phyloP scores from a whole-genome alignment of 2,113 vertebrate genomes.

The Gyps fulvus region DNA sequence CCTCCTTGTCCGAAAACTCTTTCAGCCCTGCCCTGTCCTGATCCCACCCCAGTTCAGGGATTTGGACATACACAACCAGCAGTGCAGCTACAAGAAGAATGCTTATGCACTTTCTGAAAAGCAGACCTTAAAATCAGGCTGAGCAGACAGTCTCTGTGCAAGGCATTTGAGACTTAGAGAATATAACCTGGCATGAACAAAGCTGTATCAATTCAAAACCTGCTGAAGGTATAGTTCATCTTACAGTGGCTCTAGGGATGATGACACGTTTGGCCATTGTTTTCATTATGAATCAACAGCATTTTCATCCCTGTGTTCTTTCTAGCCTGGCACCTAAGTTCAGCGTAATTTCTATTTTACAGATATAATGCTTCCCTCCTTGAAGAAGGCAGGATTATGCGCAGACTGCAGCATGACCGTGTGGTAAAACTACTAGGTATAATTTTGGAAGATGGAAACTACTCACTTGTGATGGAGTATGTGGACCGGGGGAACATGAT shows the following conservation, averaged over 20 bases:
- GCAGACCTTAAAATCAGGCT: background rate
- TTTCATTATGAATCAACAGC: background rate
- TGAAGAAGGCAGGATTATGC: constrained; percentile 91
- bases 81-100: background rate
- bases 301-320: background rate
- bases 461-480: constrained; percentile 92
- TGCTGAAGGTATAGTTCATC: background rate
- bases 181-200: background rate
- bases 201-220: background rate
- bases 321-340: background rate
- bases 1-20: background rate
- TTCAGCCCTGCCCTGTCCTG: background rate
- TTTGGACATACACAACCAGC: background rate
- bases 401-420: constrained; percentile 80
- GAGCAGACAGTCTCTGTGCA: background rate
- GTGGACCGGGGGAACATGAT: constrained; percentile 87
- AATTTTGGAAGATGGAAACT: constrained; percentile 87
- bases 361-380: constrained; percentile 82
- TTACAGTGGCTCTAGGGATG: background rate
- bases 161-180: background rate
- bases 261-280: background rate
- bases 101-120: background rate
- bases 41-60: background rate
- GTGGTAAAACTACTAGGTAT: constrained; percentile 90
- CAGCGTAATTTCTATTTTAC: background rate